These are phyloP conservation scores for Dryocosmus kuriphilus DNA, from an alignment of 2,888 invertebrate genomes.

Conservation along the genomic window DNA sequence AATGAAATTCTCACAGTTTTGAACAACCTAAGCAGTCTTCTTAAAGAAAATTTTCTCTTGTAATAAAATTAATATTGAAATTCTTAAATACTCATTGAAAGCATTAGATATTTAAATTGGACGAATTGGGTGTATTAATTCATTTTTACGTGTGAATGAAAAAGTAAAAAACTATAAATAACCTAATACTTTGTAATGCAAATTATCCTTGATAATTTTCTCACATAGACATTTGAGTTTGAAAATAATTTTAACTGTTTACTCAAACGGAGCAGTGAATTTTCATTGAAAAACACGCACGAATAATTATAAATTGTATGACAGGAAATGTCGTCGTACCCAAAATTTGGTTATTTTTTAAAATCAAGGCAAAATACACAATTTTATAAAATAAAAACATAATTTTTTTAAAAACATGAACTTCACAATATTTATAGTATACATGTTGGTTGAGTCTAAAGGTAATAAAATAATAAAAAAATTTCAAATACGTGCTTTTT, in stretches of 20 bases:
- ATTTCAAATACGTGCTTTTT: background rate
- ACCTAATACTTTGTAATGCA: background rate
- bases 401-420: too few relatives aligned
- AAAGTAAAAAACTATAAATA: background rate
- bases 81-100: too few relatives aligned
- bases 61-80: too few relatives aligned
- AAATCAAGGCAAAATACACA: background rate
- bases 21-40: too few relatives aligned
- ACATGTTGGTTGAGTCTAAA: too few relatives aligned
- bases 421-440: too few relatives aligned
- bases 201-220: constrained; percentile 11
- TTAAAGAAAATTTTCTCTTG: too few relatives aligned
- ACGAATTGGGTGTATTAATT: too few relatives aligned
- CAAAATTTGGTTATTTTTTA: background rate
- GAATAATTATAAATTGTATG: constrained; percentile 1
- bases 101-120: too few relatives aligned
- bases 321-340: constrained; percentile 10
- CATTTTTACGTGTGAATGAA: too few relatives aligned
- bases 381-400: background rate
- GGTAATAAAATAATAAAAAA: background rate
- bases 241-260: constrained; percentile 26
- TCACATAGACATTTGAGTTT: background rate
- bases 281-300: constrained; percentile 25
- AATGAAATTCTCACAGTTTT: too few relatives aligned
- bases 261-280: background rate